Base-by-base conservation (phyloP, 2,113 vertebrate species). In the Sapajus apella region DNA sequence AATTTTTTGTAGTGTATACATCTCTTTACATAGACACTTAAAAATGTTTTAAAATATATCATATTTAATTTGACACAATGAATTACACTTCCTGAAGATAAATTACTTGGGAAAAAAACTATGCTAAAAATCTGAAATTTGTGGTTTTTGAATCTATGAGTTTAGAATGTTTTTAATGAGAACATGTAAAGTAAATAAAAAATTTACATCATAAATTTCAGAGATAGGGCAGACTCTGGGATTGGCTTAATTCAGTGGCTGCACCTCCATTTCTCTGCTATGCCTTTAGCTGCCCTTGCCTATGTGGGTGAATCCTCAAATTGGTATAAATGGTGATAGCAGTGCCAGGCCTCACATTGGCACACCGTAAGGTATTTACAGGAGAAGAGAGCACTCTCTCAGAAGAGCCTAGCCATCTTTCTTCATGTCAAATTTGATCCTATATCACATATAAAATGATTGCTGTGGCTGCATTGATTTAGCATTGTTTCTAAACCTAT, bases 1-100 rank as follows among this genome's bases (percentile, higher is more conserved):
- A 18, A 66, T 27, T 81, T 81, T 23, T 27, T 82, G n/a, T 83
- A 64, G 93, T 32, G 68, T 89, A 43, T 13, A 77, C 56, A 66
- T 25, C 58, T 58, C 77, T 70, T 77, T 81, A 87, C n/a, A 68
- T 30, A 70, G 37, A 88, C 8, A 76, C 10, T 81, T 88, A 18
- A 68, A 85, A 35, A 72, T 55, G 10, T 81, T 95, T 76, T 23
- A 82, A 87, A 96, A 90, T 50, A 61, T 70, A 89, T 88, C 25
- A 16, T 76, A 70, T 87, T 90, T 95, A 66, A 89, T 70, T 88
- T 87, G 43, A 61, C 23, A 76, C 6, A 72, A 45, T 52, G 18
- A 92, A 58, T 64, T 72, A 4, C 52, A 0, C 27, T 95, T 52
- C 18, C 14, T 76, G 81, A 93, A 95, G 89, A 61, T 70, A 84